phyloP scores from a whole-genome alignment of 2,888 invertebrate genomes.

The Amiota minor region DNA sequence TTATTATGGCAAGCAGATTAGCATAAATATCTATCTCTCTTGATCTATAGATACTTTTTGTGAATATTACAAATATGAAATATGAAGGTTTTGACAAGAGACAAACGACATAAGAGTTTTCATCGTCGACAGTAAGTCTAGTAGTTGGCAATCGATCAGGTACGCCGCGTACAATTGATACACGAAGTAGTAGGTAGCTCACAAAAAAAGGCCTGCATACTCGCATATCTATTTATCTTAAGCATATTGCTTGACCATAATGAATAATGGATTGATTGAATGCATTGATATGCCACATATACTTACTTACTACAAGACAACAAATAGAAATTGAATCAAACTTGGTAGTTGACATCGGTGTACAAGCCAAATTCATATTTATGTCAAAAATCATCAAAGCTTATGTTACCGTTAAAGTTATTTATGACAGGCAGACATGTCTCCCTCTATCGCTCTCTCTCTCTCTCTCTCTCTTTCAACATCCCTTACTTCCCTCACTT shows the following conservation, averaged over 20 bases:
- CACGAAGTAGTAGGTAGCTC: neutral
- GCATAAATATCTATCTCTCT: constrained; percentile 56
- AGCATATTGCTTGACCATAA: neutral
- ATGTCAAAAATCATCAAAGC: constrained; percentile 66
- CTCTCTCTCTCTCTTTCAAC: constrained; percentile 47
- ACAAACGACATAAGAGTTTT: neutral
- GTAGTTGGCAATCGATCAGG: constrained; percentile 36
- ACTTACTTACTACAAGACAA: no score
- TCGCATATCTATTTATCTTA: constrained; percentile 43
- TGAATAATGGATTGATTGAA: constrained; percentile 23
- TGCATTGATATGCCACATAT: constrained; percentile 53
- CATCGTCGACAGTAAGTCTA: constrained; percentile 54
- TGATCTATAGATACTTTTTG: no score
- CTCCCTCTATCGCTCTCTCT: neutral
- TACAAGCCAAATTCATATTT: constrained; percentile 60
- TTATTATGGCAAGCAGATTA: constrained; percentile 65
- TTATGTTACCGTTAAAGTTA: constrained; percentile 48
- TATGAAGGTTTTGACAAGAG: constrained; percentile 55
- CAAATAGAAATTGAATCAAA: constrained; percentile 46
- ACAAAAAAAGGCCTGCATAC: neutral
- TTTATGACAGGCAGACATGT: constrained; percentile 23
- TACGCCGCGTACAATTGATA: constrained; percentile 28
- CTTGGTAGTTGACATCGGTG: constrained; percentile 43
- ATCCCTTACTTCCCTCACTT: no score
- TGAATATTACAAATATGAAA: neutral